Evolutionary conservation across 2,888 invertebrate species (phyloP).

Genomic region (Callosobruchus maculatus): DNA sequence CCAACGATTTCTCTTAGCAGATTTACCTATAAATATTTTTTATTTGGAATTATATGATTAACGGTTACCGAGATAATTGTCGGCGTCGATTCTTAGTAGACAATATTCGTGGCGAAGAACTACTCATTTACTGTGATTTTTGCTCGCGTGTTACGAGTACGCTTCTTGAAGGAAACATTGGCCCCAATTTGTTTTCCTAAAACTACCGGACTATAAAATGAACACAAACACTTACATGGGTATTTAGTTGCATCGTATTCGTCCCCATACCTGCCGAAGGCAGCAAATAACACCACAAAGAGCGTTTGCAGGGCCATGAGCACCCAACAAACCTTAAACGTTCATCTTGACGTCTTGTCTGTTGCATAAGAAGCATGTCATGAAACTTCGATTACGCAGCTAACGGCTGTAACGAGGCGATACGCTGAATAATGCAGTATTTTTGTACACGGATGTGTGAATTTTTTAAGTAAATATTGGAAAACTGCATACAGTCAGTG

Average conservation of each 20-base stretch:
- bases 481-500: not conserved
- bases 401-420: not conserved
- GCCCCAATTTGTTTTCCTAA: too few species aligned
- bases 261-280: conserved; percentile 32
- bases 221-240: conserved; percentile 40
- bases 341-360: conserved; percentile 8
- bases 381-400: not conserved
- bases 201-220: too few species aligned
- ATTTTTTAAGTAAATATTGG: not conserved
- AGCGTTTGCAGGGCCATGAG: conserved; percentile 28
- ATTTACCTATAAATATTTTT: too few species aligned
- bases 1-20: too few species aligned
- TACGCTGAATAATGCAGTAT: not conserved
- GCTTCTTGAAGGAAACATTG: too few species aligned
- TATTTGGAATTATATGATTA: too few species aligned
- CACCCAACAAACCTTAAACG: conserved; percentile 23
- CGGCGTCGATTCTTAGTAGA: too few species aligned
- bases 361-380: not conserved
- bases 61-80: too few species aligned
- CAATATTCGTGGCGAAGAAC: too few species aligned
- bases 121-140: too few species aligned
- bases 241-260: conserved; percentile 27
- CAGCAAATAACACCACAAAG: conserved; percentile 32
- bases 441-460: not conserved
- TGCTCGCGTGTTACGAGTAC: too few species aligned